Percentiles rank a stretch among this genome's conserved stretches.
phyloP scores from a whole-genome alignment of 2,797 vertebrate genomes.

The Cetoscarus ocellatus region DNA sequence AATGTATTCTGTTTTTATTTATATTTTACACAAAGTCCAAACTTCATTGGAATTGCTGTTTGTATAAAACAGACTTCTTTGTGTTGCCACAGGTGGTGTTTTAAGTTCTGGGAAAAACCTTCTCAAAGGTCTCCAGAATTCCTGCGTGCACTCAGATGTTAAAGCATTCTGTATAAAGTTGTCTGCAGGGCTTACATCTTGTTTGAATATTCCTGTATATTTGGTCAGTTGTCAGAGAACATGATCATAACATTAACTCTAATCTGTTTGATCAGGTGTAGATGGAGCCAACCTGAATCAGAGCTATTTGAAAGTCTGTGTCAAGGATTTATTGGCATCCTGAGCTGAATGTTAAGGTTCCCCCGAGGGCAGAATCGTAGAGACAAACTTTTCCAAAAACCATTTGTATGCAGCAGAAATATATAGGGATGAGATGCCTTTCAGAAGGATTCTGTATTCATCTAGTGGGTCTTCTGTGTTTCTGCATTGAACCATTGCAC shows the following conservation, averaged over 20 bases:
- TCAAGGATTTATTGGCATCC: conserved; percentile 53
- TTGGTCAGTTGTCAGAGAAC: conserved; percentile 17
- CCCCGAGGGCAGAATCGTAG: conserved; percentile 45
- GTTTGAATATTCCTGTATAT: background rate
- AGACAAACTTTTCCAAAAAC: conserved; percentile 55
- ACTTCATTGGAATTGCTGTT: too few relatives aligned
- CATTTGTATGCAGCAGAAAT: conserved; percentile 74
- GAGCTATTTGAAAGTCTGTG: conserved; percentile 40
- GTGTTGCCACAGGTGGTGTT: background rate
- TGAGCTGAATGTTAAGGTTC: conserved; percentile 68
- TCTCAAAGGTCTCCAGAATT: background rate
- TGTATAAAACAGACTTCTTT: conserved; percentile 38
- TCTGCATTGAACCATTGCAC: conserved; percentile 62
- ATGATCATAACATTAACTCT: conserved; percentile 6
- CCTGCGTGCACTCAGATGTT: background rate
- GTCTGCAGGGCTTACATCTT: background rate
- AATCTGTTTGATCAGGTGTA: conserved; percentile 39
- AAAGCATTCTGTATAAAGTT: conserved; percentile 3
- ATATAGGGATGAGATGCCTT: conserved; percentile 65
- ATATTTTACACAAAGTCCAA: too few relatives aligned
- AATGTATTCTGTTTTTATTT: too few relatives aligned
- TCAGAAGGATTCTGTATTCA: conserved; percentile 74
- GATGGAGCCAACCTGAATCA: conserved; percentile 32
- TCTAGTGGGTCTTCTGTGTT: conserved; percentile 59
- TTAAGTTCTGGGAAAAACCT: conserved; percentile 12